Base-by-base conservation (phyloP, 1,140 invertebrate species). In the Tenebrio molitor region DNA sequence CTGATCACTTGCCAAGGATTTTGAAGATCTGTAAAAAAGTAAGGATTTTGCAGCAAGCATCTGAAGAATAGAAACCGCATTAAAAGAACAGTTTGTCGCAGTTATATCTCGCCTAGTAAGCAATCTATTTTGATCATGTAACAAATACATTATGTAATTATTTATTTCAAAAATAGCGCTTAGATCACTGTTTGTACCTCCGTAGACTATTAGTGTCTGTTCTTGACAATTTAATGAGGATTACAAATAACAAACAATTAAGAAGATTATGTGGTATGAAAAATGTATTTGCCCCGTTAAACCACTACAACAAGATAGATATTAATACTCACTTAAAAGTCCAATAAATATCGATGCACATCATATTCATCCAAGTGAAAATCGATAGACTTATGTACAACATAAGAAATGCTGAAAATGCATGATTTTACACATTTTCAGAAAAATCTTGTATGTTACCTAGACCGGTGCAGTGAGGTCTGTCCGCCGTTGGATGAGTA, bases 311-410 rank as follows among this genome's bases (percentile, higher is more conserved):
- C 3, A 4, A 29, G 8, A 29, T 29, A 8, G 25, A 3, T 8
- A n/a, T 87, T 86, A 84, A 71, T 29, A 29, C 25, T 29, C 25
- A 29, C 25, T 8, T 8, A 29, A 88, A 87, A 8, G 90, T 90
- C 78, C 86, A 85, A 79, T 87, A 90, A 69, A 91, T 89, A 78
- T 91, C 90, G 74, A 89, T 87, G 64, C 90, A 89, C 86, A 92
- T 90, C 29, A 90, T 85, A 78, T 88, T 89, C 77, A 93, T 87
- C 92, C 92, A 93, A 34, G 88, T 88, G 77, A 92, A 92, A 10
- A 90, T 84, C 0, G 89, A 85, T 34, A 92, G 80, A 75, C 84
- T 84, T 4, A 78, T 77, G 41, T 85, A 86, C 1, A 86, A 77
- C 67, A 82, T 81, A 4, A 76, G 34, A 29, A 80, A 81, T 14